A percentile compares a stretch with the other conserved stretches of the same genome.
phyloP scores from a whole-genome alignment of 2,888 invertebrate species.

The Geotrupes spiniger region DNA sequence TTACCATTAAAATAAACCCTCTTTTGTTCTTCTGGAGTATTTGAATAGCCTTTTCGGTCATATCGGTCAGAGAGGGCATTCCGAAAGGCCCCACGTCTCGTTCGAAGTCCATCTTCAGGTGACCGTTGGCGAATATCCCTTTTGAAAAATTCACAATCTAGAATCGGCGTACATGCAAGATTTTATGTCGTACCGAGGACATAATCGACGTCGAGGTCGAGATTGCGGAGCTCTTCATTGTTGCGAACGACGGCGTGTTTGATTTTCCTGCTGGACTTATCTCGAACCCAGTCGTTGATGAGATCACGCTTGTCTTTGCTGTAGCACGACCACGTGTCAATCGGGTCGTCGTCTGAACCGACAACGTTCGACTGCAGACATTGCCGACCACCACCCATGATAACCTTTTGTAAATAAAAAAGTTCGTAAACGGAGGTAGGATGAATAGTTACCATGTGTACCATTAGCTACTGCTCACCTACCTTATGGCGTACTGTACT shows the following conservation, averaged over 20 bases:
- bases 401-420: conserved; percentile 56
- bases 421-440: too few species aligned
- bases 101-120: conserved; percentile 71
- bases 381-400: conserved; percentile 85
- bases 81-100: conserved; percentile 63
- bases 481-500: too few species aligned
- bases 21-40: conserved; percentile 63
- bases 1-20: conserved; percentile 72
- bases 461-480: too few species aligned
- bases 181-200: conserved; percentile 73
- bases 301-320: conserved; percentile 75
- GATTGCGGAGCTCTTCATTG: conserved; percentile 60
- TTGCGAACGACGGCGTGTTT: conserved; percentile 65
- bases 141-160: conserved; percentile 21
- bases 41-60: conserved; percentile 75
- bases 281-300: conserved; percentile 65
- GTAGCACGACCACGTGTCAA: conserved; percentile 54
- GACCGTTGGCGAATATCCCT: conserved; percentile 80
- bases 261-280: conserved; percentile 49
- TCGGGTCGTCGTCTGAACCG: conserved; percentile 51
- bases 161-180: background rate
- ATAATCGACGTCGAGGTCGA: conserved; percentile 66
- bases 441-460: too few species aligned
- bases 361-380: conserved; percentile 60
- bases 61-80: conserved; percentile 75